These are phyloP conservation scores for Choristoneura rosaceana DNA, from an alignment of 2,888 invertebrate species.

Conservation along the genomic window DNA sequence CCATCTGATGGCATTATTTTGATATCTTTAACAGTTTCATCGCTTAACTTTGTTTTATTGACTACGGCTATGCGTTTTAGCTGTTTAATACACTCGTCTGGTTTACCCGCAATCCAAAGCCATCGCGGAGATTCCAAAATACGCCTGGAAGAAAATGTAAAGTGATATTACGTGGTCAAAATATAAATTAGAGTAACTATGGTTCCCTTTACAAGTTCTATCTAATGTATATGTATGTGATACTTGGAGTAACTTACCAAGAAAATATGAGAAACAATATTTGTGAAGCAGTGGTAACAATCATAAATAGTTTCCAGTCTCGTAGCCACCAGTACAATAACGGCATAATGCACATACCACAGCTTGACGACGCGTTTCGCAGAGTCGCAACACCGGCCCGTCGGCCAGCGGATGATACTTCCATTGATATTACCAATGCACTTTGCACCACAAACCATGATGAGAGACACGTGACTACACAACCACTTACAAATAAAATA, in stretches of 20 bases:
- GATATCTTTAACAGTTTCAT: slow-evolving; percentile 68
- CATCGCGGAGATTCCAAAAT: slow-evolving; percentile 88
- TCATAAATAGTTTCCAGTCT: slow-evolving; percentile 65
- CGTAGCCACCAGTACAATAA: slow-evolving; percentile 67
- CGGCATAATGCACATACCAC: slow-evolving; percentile 62
- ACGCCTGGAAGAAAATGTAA: slow-evolving; percentile 68
- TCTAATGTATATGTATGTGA: background rate
- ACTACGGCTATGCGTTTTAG: slow-evolving; percentile 83
- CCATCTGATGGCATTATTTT: slow-evolving; percentile 49
- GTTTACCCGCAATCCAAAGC: slow-evolving; percentile 84
- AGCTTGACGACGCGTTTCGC: slow-evolving; percentile 56
- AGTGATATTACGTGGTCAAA: background rate
- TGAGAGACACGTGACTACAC: slow-evolving; percentile 61
- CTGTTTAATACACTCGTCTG: slow-evolving; percentile 74
- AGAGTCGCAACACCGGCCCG: slow-evolving; percentile 58
- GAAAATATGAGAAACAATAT: slow-evolving; percentile 62
- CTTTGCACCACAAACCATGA: slow-evolving; percentile 65
- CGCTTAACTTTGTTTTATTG: slow-evolving; percentile 78
- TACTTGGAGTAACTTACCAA: slow-evolving; percentile 54
- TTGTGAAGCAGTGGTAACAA: slow-evolving; percentile 58
- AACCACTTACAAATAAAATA: slow-evolving; percentile 59
- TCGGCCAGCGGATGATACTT: slow-evolving; percentile 63
- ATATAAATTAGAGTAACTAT: too few relatives aligned
- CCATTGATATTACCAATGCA: slow-evolving; percentile 63
- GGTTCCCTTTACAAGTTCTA: background rate